Evolutionary conservation across 2,888 invertebrate species (phyloP).

Genomic region (Troides aeacus): DNA sequence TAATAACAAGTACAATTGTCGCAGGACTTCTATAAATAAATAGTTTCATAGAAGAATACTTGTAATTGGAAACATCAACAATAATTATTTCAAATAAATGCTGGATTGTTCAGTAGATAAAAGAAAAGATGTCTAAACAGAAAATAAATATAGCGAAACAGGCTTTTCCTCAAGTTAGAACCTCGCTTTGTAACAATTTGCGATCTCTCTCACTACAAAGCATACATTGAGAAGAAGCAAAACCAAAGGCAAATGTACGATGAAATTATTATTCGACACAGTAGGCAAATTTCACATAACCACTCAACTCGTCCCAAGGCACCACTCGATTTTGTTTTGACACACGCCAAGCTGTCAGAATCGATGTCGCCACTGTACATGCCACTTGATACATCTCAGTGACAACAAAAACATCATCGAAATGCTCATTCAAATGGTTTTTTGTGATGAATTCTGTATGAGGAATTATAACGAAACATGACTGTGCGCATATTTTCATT

Average conservation of each 20-base stretch:
- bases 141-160: no score
- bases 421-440: slow-evolving; percentile 54
- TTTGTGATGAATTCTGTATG: slow-evolving; percentile 51
- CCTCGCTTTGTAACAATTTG: neutral
- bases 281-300: slow-evolving; percentile 51
- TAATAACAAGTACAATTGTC: neutral
- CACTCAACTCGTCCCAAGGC: slow-evolving; percentile 61
- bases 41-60: neutral
- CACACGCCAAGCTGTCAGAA: slow-evolving; percentile 62
- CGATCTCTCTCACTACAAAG: neutral
- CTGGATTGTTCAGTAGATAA: no score
- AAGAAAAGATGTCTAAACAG: no score
- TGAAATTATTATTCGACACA: slow-evolving; percentile 45
- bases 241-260: slow-evolving; percentile 27
- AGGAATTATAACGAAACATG: slow-evolving; percentile 53
- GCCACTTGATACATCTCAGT: slow-evolving; percentile 45
- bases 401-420: slow-evolving; percentile 53
- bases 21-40: neutral
- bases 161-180: neutral
- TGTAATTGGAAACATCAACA: no score
- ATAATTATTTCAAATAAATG: no score
- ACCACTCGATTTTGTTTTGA: slow-evolving; percentile 78
- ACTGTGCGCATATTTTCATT: slow-evolving; percentile 41
- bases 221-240: slow-evolving; percentile 15
- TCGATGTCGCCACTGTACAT: slow-evolving; percentile 49